Evolutionary conservation across 1,140 invertebrate genomes (phyloP), one percentile per base, ranked within the genome.

Genomic region (Varroa destructor): DNA sequence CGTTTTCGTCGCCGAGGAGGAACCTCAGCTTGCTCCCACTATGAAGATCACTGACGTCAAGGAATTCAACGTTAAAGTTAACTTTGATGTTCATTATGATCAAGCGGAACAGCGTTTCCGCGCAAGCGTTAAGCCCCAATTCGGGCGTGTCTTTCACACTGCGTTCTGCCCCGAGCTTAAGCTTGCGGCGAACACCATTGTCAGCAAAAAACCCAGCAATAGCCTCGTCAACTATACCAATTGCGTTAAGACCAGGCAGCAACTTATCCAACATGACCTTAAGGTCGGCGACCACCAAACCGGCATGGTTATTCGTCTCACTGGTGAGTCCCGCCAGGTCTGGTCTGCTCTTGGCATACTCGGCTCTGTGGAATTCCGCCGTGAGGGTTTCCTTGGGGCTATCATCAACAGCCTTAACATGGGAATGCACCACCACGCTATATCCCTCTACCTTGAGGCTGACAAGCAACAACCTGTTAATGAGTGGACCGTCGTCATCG

Each of bases 241-340:
- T 1, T 67, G 61, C 1, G 8, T 67, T 8, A 67, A 67, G 61
- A 43, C 61, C 61, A 40, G 14, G 10, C 37, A 67, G 40, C 14
- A 67, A 37, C 61, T 37, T 46, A 67, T 67, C 61, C 61, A 37
- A 36, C 61, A 8, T 8, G 61, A 67, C 12, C 14, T 43, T 14
- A 12, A 67, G 61, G 2, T 67, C 37, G 61, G 61, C 2, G 36
- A 37, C 37, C 36, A 2, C 61, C 1, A 40, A 37, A 12, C 61
- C 37, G 61, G 61, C 40, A 67, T 67, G 61, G 36, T 67, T 12
- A 12, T 67, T 40, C 61, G 61, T 40, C 37, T 67, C 61, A n/a
- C 14, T 46, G 61, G 61, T 67, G 61, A 67, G 46, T 67, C 61
- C 46, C 61, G 40, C 61, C 61, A 67, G 61, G 12, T 37, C 61